Evolutionary conservation across 2,113 vertebrate genomes (phyloP), one percentile per base, ranked within the genome.

Genomic region (Seriola rivoliana): DNA sequence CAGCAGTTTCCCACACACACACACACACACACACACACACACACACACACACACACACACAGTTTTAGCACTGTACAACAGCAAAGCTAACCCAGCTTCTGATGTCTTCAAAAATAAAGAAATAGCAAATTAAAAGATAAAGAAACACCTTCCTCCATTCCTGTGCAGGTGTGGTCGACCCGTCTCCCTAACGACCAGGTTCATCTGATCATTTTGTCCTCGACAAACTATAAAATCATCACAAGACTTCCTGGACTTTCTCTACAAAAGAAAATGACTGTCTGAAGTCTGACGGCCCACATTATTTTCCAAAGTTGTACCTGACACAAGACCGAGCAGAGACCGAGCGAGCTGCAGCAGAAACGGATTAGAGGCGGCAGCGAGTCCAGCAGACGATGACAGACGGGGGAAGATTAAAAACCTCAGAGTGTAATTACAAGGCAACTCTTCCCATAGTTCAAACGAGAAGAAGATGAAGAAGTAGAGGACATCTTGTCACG

Each of bases 71-170:
- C 32, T 7, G 14, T 7, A 8, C 32, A 7, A 11, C 8, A 63
- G 19, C 0, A 32, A 57, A n/a, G 4, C 25, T 25, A 25, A 25
- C 25, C 25, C 25, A 25, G 25, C 36, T 44, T 44, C 50, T 55
- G 48, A 40, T 63, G 25, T 25, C 29, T 25, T 21, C 19, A 54
- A 21, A n/a, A 54, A n/a, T 19, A 8, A 54, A n/a, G 14, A 13
- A 29, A 29, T 12, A 0, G 38, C 3, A 7, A 13, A 11, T 0
- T 2, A 1, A 63, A 17, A 44, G 1, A 21, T n/a, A 5, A 1
- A 72, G 60, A 34, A 32, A 19, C 32, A 55, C 42, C n/a, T 44
- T 34, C 38, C 0, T 70, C 5, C 10, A 1, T 52, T 48, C 21
- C 19, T 36, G 13, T 1, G 36, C 14, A 14, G 75, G 74, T 70